These are phyloP conservation scores for Mormyrus lacerda DNA, from an alignment of 2,113 vertebrate genomes.

Conservation along the genomic window DNA sequence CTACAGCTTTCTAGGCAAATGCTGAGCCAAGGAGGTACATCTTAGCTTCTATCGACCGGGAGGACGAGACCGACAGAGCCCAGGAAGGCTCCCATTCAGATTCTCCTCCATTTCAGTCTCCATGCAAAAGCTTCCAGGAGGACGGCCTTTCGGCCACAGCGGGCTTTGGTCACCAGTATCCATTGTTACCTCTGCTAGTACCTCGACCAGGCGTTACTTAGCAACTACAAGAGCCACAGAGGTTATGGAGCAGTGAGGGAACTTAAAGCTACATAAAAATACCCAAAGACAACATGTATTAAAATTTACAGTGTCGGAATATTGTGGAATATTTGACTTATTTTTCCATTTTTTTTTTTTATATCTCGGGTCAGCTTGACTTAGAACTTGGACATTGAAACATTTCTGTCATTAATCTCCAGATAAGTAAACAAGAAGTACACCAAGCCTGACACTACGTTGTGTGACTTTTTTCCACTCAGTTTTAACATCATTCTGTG, in stretches of 20 bases:
- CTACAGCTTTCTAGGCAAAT: constrained; percentile 56
- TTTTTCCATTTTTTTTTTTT: constrained; percentile 2
- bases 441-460: not conserved
- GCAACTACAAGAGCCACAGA: not conserved
- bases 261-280: not conserved
- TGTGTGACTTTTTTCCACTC: not conserved
- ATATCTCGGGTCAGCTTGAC: not conserved
- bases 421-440: constrained; percentile 5
- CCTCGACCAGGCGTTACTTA: not conserved
- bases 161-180: not conserved
- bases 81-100: constrained; percentile 37
- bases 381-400: not conserved
- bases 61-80: constrained; percentile 41
- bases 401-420: not conserved
- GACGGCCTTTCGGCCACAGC: too few relatives aligned
- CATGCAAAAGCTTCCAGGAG: not conserved
- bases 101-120: not conserved
- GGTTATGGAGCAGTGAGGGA: not conserved
- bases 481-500: not conserved
- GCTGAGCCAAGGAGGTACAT: constrained; percentile 28
- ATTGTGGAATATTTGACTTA: not conserved
- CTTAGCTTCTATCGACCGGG: constrained; percentile 40
- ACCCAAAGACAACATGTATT: constrained; percentile 4
- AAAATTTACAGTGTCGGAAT: constrained; percentile 3
- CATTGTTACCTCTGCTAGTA: not conserved